Conservation (phyloP, 1,140 invertebrate species). For the Tetragnatha versicolor region DNA sequence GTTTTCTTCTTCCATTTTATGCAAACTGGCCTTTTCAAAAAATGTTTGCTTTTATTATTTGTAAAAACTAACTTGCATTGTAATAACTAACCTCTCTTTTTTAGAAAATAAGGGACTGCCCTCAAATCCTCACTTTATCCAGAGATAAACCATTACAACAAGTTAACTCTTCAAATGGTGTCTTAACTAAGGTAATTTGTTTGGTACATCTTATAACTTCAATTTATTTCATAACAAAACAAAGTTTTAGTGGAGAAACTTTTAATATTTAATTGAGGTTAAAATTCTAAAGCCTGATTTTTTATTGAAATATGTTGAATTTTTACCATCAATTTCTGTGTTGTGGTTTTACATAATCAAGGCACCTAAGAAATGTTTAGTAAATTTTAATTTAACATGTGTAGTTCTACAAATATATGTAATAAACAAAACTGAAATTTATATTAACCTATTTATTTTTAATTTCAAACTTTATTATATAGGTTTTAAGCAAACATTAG, state of each 20-base stretch:
- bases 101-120: slow-evolving; percentile 29
- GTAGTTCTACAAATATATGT: too few relatives aligned
- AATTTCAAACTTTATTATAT: too few relatives aligned
- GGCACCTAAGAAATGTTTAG: neutral
- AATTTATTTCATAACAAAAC: neutral
- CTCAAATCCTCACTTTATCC: neutral
- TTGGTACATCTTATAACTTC: neutral
- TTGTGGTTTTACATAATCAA: neutral
- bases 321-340: neutral
- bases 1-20: neutral
- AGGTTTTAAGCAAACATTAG: neutral
- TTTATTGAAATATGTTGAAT: neutral
- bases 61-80: neutral
- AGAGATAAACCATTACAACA: neutral
- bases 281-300: neutral
- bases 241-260: neutral
- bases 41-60: neutral
- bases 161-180: neutral
- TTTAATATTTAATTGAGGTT: neutral
- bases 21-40: neutral
- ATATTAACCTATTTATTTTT: too few relatives aligned
- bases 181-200: neutral
- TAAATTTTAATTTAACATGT: too few relatives aligned
- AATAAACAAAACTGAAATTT: too few relatives aligned
- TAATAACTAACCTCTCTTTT: neutral